Evolutionary conservation across 2,113 vertebrate genomes (phyloP), one percentile per base, ranked within the genome.

Genomic region (Baryphthengus martii): DNA sequence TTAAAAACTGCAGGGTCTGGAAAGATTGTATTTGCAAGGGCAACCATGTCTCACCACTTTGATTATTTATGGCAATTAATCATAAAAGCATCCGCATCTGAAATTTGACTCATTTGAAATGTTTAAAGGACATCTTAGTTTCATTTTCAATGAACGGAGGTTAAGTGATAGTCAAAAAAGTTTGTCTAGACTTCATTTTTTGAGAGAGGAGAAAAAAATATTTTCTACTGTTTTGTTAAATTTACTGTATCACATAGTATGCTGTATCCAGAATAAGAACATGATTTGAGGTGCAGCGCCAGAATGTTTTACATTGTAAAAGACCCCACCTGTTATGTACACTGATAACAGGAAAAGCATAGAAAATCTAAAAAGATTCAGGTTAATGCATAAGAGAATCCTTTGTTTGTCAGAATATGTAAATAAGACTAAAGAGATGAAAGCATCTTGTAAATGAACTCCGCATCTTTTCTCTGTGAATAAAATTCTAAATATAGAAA

Each of bases 41-140:
- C 66, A 80, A 26, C 23, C 68, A 49, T 82, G 23, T 35, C 42
- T 55, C 20, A 68, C 7, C 7, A 74, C 23, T 65, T 71, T 55
- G 24, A 90, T 74, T 85, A 87, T 92, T 85, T 93, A 91, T 92
- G 67, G 16, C 3, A 44, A 65, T 67, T 39, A 79, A 93, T 85
- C 84, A 89, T 73, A 87, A 88, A 85, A 33, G 45, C 14, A 44
- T 10, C 4, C 35, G 35, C 17, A 66, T 74, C 72, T 90, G 83
- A 70, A 80, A 83, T 49, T 25, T 92, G 65, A 76, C 58, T 61
- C 35, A 13, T 37, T 87, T 70, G 42, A 90, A 92, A 87, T 75
- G 42, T 83, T 85, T 81, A 49, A 90, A 79, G 58, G 33, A 58
- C 4, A 1, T 37, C 3, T 52, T 90, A 40, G 39, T 52, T 90